phyloP scores from a whole-genome alignment of 2,113 vertebrate species.

The Suricata suricatta region DNA sequence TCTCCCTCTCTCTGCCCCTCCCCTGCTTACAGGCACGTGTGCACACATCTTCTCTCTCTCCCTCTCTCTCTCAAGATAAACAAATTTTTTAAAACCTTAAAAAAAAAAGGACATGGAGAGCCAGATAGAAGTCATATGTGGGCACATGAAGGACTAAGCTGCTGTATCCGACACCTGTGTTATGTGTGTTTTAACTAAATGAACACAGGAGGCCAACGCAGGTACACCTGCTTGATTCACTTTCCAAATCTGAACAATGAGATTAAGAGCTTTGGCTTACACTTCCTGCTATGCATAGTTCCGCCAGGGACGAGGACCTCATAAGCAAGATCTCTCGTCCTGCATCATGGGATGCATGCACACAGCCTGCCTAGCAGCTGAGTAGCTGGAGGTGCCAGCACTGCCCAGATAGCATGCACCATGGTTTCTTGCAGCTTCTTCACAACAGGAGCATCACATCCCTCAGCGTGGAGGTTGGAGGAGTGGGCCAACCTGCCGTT shows the following conservation, averaged over 20 bases:
- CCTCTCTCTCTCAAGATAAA: no score
- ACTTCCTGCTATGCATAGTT: constrained; percentile 88
- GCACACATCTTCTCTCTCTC: no score
- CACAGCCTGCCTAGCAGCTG: constrained; percentile 96
- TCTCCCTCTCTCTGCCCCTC: no score
- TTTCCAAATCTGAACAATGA: constrained; percentile 67
- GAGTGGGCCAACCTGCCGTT: constrained; percentile 91
- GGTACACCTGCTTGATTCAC: constrained; percentile 72
- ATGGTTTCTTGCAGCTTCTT: constrained; percentile 98
- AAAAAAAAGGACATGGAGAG: constrained; percentile 62
- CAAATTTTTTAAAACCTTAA: no score
- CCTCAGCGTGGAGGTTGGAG: constrained; percentile 94
- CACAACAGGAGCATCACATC: constrained; percentile 95
- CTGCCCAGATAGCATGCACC: constrained; percentile 99
- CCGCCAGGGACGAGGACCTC: constrained; percentile 93
- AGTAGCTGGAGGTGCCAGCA: constrained; percentile 94
- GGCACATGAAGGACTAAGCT: constrained; percentile 75
- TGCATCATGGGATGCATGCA: constrained; percentile 92
- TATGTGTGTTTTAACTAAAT: constrained; percentile 75
- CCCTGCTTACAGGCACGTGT: no score
- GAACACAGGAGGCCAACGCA: constrained; percentile 81
- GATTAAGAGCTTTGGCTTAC: constrained; percentile 71
- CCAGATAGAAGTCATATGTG: constrained; percentile 45
- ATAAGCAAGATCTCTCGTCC: constrained; percentile 92
- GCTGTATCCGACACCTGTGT: constrained; percentile 86